Evolutionary conservation across 2,113 vertebrate species (phyloP).

Genomic region (Onychostoma macrolepis): DNA sequence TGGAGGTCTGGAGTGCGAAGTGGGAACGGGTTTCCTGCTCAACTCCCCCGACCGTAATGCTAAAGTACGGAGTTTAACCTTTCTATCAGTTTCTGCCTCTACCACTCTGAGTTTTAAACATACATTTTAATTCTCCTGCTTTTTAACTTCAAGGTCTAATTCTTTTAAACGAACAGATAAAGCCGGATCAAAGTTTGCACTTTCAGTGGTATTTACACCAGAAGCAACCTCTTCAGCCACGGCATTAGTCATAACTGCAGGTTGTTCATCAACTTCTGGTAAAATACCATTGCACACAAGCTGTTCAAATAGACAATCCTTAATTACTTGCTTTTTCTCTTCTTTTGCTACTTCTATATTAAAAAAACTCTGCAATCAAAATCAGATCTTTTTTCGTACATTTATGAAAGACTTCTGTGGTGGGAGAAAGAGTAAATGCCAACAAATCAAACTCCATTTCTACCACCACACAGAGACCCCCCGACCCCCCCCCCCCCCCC

Average conservation of each 20-base stretch:
- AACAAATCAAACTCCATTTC: neutral
- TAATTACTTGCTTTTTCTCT: neutral
- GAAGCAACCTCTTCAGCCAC: neutral
- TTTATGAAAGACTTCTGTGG: neutral
- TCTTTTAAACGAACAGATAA: neutral
- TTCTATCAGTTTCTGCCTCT: neutral
- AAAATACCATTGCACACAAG: neutral
- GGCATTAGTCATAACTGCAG: neutral
- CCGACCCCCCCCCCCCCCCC: no score
- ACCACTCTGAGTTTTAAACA: neutral
- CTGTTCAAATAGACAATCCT: neutral
- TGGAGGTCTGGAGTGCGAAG: neutral
- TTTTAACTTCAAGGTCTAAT: neutral
- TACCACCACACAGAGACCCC: neutral
- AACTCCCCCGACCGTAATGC: neutral
- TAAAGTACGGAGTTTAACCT: neutral
- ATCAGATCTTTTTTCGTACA: neutral
- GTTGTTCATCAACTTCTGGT: neutral
- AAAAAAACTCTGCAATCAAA: neutral
- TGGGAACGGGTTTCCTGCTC: no score
- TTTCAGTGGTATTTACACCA: neutral
- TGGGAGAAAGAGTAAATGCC: neutral
- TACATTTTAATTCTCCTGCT: neutral
- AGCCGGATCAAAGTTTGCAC: neutral
- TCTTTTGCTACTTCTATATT: neutral